Evolutionary conservation across 2,888 invertebrate genomes (phyloP).

Genomic region (Bhutanitis thaidina): DNA sequence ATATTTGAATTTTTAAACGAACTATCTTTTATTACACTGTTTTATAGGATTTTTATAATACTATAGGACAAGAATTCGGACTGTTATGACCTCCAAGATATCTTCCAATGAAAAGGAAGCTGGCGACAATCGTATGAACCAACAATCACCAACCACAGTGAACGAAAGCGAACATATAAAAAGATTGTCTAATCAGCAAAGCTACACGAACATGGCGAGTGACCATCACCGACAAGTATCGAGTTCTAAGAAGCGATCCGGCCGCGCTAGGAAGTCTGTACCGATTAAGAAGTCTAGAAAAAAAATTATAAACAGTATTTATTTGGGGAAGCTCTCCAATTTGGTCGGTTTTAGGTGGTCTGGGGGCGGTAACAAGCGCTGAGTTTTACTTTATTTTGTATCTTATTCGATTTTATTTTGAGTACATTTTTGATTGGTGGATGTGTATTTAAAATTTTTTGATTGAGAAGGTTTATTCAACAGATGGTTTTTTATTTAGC

Average conservation of each 20-base stretch:
- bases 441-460: too few relatives aligned
- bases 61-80: constrained; percentile 1
- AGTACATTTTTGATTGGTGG: background rate
- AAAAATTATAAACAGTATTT: background rate
- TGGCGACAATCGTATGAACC: background rate
- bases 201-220: background rate
- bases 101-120: background rate
- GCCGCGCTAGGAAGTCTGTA: background rate
- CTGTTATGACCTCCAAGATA: background rate
- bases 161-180: background rate
- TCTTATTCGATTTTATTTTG: too few relatives aligned
- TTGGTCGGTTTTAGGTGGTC: background rate
- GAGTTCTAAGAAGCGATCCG: background rate
- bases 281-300: background rate
- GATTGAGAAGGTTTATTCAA: too few relatives aligned
- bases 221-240: background rate
- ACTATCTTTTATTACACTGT: too few relatives aligned
- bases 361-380: background rate
- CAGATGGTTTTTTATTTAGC: too few relatives aligned
- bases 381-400: background rate
- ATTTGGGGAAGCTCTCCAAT: constrained; percentile 3
- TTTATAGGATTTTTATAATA: too few relatives aligned
- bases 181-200: background rate
- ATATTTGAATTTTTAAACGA: too few relatives aligned
- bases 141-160: background rate